Conservation (phyloP, 2,888 invertebrate genomes). For the Clostera curtula region DNA sequence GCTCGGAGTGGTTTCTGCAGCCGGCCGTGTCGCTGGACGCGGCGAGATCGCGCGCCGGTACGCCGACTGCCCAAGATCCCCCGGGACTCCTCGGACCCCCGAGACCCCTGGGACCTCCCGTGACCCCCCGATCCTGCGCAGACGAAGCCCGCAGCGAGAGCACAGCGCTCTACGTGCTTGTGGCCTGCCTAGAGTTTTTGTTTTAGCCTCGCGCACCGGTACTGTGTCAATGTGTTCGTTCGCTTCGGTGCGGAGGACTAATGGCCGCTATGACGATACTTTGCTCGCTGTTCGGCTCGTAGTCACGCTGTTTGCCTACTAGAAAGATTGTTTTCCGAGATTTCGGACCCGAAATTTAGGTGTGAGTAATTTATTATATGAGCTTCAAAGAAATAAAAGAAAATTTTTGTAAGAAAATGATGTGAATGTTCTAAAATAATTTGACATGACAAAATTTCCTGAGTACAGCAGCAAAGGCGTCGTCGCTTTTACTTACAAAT, state of each 20-base stretch:
- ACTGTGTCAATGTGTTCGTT: slow-evolving; percentile 58
- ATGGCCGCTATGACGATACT: slow-evolving; percentile 37
- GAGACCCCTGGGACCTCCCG: slow-evolving; percentile 14
- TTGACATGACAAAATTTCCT: too few species aligned
- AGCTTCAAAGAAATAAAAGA: too few species aligned
- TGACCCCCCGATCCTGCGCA: slow-evolving; percentile 25
- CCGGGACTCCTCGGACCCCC: slow-evolving; percentile 18
- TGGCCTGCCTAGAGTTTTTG: slow-evolving; percentile 74
- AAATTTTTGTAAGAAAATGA: too few species aligned
- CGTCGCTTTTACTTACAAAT: slow-evolving; percentile 38
- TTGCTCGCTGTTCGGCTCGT: slow-evolving; percentile 31
- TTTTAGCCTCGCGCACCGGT: slow-evolving; percentile 62
- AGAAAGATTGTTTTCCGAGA: too few species aligned
- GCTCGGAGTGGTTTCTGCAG: slow-evolving; percentile 97
- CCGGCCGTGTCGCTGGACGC: slow-evolving; percentile 75
- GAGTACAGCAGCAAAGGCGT: slow-evolving; percentile 33
- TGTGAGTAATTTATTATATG: too few species aligned
- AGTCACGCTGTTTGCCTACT: too few species aligned
- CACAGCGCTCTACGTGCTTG: slow-evolving; percentile 69
- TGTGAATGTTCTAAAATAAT: too few species aligned
- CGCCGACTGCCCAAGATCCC: too few species aligned
- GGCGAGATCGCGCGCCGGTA: slow-evolving; percentile 58
- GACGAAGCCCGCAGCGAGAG: slow-evolving; percentile 45
- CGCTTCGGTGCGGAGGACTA: slow-evolving; percentile 62
- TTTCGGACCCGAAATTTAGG: too few species aligned